Conservation (phyloP, 1,140 invertebrate genomes). For the Sminthurinus signatus region DNA sequence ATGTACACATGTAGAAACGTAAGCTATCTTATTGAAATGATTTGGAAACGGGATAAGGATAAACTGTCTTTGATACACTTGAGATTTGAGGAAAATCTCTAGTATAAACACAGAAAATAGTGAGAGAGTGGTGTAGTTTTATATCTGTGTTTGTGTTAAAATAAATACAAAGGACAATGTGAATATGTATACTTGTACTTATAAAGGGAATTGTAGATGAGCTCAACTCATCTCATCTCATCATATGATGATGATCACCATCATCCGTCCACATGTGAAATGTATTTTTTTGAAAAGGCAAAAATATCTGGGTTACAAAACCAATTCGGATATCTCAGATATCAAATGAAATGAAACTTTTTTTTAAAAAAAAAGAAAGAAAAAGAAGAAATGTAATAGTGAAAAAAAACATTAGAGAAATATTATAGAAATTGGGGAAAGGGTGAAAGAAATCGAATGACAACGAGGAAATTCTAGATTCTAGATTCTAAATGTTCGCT, state of each 20-base stretch:
- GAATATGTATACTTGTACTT: too few species aligned
- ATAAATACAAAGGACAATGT: too few species aligned
- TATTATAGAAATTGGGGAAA: neutral
- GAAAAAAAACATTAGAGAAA: neutral
- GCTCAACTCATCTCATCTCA: too few species aligned
- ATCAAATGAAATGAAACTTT: neutral
- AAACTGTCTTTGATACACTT: slow-evolving; percentile 1
- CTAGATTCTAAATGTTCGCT: too few species aligned
- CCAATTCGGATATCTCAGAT: slow-evolving; percentile 1
- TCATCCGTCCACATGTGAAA: neutral
- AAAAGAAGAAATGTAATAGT: neutral
- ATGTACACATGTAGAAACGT: neutral
- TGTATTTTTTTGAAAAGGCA: slow-evolving; percentile 1
- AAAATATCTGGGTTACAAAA: slow-evolving; percentile 11
- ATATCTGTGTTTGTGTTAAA: too few species aligned
- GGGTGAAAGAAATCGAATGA: slow-evolving; percentile 6
- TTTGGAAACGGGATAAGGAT: too few species aligned
- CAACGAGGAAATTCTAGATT: neutral
- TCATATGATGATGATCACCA: too few species aligned
- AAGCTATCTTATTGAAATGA: too few species aligned
- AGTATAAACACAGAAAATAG: too few species aligned
- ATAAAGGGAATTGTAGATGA: too few species aligned
- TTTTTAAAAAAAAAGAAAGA: neutral
- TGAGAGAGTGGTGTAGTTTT: too few species aligned
- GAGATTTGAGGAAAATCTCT: neutral